These are phyloP conservation scores for Caenorhabditis drosophilae DNA, from an alignment of 2,888 invertebrate genomes.

Conservation along the genomic window DNA sequence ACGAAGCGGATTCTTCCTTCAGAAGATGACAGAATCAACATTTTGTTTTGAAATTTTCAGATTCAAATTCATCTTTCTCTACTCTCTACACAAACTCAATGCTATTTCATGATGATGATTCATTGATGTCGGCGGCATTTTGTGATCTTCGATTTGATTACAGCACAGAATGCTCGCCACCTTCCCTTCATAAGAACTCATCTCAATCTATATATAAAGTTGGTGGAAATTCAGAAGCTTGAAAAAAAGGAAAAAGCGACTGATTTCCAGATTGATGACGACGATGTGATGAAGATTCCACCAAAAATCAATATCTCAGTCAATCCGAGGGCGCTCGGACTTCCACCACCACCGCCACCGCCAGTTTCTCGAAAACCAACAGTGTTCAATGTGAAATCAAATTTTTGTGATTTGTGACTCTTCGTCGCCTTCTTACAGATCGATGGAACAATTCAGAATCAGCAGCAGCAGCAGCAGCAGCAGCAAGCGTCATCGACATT, in stretches of 20 bases:
- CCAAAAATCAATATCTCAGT: conserved; percentile 17
- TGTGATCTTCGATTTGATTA: conserved; percentile 57
- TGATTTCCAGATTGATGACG: conserved; percentile 28
- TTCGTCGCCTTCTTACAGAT: no score
- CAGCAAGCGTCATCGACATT: no score
- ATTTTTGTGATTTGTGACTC: no score
- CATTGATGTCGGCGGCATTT: conserved; percentile 60
- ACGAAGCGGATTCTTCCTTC: background rate
- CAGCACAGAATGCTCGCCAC: conserved; percentile 21
- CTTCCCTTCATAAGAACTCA: conserved; percentile 27
- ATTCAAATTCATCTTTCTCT: conserved; percentile 41
- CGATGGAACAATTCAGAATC: no score
- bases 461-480: no score
- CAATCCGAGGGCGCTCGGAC: conserved; percentile 5
- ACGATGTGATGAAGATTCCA: conserved; percentile 19
- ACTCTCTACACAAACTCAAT: conserved; percentile 33
- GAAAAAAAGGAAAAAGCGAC: no score
- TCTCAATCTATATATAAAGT: conserved; percentile 42
- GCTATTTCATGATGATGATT: conserved; percentile 56
- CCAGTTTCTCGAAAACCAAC: conserved; percentile 8
- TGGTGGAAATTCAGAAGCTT: no score
- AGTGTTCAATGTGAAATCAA: background rate
- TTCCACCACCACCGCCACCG: conserved; percentile 30
- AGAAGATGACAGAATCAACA: no score
- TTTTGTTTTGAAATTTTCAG: conserved; percentile 8